A percentile compares a stretch with the other conserved stretches of the same genome.
Evolutionary conservation across 2,113 vertebrate genomes (phyloP).

Genomic region (Ochotona princeps): DNA sequence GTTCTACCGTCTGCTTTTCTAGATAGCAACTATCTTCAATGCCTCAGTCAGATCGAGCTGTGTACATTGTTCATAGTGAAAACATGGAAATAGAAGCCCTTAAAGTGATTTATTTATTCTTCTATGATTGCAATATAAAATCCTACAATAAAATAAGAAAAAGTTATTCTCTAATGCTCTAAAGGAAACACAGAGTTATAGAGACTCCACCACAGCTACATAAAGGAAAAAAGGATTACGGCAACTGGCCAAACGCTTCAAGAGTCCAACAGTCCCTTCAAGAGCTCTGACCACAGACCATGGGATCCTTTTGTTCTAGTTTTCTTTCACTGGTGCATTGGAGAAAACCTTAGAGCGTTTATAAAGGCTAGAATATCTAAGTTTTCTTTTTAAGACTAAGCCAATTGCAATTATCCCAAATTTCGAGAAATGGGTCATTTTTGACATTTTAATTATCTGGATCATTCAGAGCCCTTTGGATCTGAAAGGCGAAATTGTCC

Average conservation of each 20-base stretch:
- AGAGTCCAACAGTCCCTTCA: background rate
- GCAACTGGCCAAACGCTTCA: background rate
- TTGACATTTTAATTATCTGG: conserved; percentile 62
- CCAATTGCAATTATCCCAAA: conserved; percentile 40
- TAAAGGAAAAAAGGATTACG: background rate
- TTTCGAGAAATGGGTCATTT: conserved; percentile 53
- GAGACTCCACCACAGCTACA: background rate
- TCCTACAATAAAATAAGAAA: conserved; percentile 17
- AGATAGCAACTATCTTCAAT: background rate
- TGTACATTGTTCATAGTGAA: background rate
- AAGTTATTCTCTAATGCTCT: background rate
- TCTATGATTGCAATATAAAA: conserved; percentile 1
- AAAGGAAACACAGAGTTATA: background rate
- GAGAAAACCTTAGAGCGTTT: conserved; percentile 20
- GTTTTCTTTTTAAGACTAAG: background rate
- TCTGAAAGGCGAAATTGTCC: conserved; percentile 46
- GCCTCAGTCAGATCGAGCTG: background rate
- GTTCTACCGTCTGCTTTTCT: background rate
- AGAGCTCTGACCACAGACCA: background rate
- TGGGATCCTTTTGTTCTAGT: conserved; percentile 12
- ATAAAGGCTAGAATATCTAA: conserved; percentile 45
- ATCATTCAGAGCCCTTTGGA: conserved; percentile 46
- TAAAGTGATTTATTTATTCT: conserved; percentile 37
- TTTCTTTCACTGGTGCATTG: background rate
- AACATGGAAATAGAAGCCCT: background rate